Percentiles rank a stretch among this genome's conserved stretches.
phyloP scores from a whole-genome alignment of 1,140 invertebrate species.

The Asobara japonica region DNA sequence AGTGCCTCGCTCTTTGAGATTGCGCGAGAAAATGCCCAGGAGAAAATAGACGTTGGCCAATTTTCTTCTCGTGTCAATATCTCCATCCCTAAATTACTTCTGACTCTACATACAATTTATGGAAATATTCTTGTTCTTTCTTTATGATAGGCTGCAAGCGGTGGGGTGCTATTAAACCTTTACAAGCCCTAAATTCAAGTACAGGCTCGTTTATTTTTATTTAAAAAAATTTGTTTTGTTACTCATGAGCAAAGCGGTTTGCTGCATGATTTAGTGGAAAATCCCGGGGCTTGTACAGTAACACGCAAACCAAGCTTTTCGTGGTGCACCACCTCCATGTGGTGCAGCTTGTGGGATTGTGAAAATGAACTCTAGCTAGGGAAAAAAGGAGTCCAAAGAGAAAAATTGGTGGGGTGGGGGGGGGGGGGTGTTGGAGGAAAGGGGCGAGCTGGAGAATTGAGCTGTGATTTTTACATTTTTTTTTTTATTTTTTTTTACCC shows the following conservation, averaged over 20 bases:
- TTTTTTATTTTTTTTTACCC: background rate
- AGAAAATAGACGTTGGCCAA: too few species aligned
- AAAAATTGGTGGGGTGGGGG: background rate
- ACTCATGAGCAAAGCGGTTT: background rate
- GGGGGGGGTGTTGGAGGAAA: background rate
- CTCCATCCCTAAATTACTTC: too few species aligned
- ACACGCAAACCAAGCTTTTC: background rate
- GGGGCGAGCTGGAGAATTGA: background rate
- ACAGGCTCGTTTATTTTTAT: background rate
- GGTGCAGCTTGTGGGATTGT: background rate
- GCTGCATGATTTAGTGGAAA: slow-evolving; percentile 13
- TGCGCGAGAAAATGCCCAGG: too few species aligned
- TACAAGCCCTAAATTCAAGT: background rate
- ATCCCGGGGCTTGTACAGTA: background rate
- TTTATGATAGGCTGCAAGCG: background rate
- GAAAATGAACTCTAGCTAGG: slow-evolving; percentile 8
- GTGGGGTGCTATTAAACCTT: background rate
- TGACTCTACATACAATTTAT: too few species aligned
- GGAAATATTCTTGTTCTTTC: too few species aligned
- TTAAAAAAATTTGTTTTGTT: background rate
- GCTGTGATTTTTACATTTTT: background rate
- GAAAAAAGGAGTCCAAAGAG: background rate
- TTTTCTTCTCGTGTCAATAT: too few species aligned
- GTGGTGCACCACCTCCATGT: background rate
- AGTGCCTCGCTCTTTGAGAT: too few species aligned